These are phyloP conservation scores for Bombus ignitus DNA, from an alignment of 1,140 invertebrate species.

Conservation along the genomic window DNA sequence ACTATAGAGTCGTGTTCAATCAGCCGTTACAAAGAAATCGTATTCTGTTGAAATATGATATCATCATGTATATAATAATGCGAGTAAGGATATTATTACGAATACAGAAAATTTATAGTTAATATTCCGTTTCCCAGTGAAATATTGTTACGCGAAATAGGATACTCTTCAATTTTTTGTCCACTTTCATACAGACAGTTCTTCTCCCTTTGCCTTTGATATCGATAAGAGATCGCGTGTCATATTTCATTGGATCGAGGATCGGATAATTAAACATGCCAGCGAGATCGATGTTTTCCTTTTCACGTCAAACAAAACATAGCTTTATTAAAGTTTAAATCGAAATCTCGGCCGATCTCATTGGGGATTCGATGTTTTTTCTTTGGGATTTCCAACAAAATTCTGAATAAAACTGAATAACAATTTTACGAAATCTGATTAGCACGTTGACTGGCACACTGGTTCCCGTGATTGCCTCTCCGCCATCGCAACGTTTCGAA, in stretches of 20 bases:
- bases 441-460: conserved; percentile 28
- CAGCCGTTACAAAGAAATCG: conserved; percentile 27
- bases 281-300: not conserved
- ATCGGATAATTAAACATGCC: conserved; percentile 34
- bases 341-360: conserved; percentile 26
- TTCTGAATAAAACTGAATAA: conserved; percentile 45
- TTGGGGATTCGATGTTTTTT: conserved; percentile 10
- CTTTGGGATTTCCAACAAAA: not conserved
- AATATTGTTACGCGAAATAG: not conserved
- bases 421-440: conserved; percentile 52
- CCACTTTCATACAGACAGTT: not conserved
- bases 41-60: conserved; percentile 19
- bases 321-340: conserved; percentile 27
- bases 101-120: not conserved
- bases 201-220: not conserved
- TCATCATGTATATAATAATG: not conserved
- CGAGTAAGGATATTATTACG: not conserved
- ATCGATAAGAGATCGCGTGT: not conserved
- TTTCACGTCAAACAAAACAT: conserved; percentile 1
- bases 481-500: conserved; percentile 20
- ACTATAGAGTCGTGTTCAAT: conserved; percentile 29
- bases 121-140: not conserved
- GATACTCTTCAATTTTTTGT: not conserved
- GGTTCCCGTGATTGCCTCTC: conserved; percentile 27
- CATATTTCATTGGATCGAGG: not conserved